phyloP scores from a whole-genome alignment of 2,888 invertebrate species.

The Malthinus flaveolus region DNA sequence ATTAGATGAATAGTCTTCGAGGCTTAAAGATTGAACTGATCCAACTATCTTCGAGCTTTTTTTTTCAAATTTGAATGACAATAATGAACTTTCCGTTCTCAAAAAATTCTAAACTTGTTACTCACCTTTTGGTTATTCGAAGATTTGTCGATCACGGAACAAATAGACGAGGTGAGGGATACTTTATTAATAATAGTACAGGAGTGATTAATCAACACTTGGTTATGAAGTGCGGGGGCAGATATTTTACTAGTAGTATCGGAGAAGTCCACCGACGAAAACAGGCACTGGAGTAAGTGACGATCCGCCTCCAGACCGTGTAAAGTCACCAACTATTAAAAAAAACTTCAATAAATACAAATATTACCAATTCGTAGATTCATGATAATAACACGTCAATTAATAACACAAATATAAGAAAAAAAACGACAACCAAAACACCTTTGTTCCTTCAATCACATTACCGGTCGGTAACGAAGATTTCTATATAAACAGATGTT shows the following conservation, averaged over 20 bases:
- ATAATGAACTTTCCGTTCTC: no score
- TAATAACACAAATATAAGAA: conserved; percentile 16
- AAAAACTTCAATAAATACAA: conserved; percentile 37
- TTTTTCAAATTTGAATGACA: no score
- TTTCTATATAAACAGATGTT: conserved; percentile 18
- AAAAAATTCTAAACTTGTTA: not conserved
- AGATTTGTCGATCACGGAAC: conserved; percentile 85
- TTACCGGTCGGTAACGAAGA: conserved; percentile 41
- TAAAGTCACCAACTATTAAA: conserved; percentile 77
- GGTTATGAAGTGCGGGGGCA: conserved; percentile 63
- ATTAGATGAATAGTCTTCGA: no score
- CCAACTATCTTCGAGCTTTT: no score
- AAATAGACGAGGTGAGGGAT: conserved; percentile 84
- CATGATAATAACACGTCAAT: conserved; percentile 32
- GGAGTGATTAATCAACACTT: conserved; percentile 79
- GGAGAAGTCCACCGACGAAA: conserved; percentile 85
- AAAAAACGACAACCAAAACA: conserved; percentile 46
- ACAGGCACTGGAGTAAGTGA: conserved; percentile 93
- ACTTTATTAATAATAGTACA: conserved; percentile 80
- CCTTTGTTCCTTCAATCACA: conserved; percentile 44
- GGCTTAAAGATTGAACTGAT: no score
- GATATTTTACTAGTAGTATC: conserved; percentile 64
- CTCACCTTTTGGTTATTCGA: conserved; percentile 73
- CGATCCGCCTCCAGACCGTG: conserved; percentile 97
- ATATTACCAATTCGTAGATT: not conserved